Base-by-base conservation (phyloP, 2,113 vertebrate species). In the Conger conger region DNA sequence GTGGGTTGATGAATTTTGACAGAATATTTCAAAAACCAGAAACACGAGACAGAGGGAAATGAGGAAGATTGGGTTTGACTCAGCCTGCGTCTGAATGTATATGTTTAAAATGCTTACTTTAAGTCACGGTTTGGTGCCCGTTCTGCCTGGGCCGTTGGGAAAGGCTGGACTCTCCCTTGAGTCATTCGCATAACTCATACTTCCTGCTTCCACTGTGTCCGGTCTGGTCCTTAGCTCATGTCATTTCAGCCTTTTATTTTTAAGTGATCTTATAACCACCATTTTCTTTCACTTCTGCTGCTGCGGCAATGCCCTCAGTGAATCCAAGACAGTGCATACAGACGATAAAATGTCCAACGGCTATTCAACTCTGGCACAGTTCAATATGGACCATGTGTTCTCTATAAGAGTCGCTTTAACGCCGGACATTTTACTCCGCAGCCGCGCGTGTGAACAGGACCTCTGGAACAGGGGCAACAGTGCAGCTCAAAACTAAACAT, bases 131-230 rank as follows among this genome's bases (percentile, higher is more conserved):
- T 90, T 91, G 40, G 45, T 50, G 45, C 45, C 11, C 11, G 11
- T 50, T 50, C 7, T 50, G 80, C 76, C 86, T 84, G 89, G 87
- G 89, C 90, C 89, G 53, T 88, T 88, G 82, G 87, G 86, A 79
- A 77, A 84, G 60, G 82, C 54, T 83, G 87, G 87, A 37, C 68
- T 40, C 30, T 30, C 90, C 79, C 50, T 11, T 82, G 84, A 83
- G 84, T 90, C 40, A 83, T 86, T 86, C n/a, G 91, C 36, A 88
- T 87, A 85, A 68, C 79, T 92, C 86, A 86, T 90, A 82, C 84
- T 87, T 87, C 81, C 81, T 86, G 82, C 81, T 79, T 68, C 76
- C n/a, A 45, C 18, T 87, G 83, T 30, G 83, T 85, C 88, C 88
- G 63, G 60, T 42, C 40, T 42, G 40, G 4, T 9, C 40, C 86